Conservation (phyloP, 2,888 invertebrate genomes). For the Oasisia sp. region DNA sequence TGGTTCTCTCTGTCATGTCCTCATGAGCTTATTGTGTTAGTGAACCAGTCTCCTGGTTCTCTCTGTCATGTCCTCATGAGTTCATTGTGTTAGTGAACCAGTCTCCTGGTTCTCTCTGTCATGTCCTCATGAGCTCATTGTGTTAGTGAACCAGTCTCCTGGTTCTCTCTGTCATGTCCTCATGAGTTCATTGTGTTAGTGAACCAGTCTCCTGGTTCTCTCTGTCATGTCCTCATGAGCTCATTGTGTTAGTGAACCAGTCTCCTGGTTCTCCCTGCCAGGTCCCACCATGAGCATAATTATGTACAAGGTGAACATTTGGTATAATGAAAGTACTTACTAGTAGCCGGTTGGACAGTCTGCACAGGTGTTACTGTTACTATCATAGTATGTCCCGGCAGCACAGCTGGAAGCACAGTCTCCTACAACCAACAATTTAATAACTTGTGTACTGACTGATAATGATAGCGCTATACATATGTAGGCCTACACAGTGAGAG, state of each 20-base stretch:
- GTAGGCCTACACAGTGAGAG: not conserved
- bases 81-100: not conserved
- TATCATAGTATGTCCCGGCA: slow-evolving; percentile 45
- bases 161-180: too few relatives aligned
- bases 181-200: not conserved
- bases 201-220: not conserved
- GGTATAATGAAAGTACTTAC: slow-evolving; percentile 44
- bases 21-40: not conserved
- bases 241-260: not conserved
- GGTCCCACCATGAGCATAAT: not conserved
- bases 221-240: too few relatives aligned
- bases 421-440: slow-evolving; percentile 37
- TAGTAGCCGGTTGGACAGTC: slow-evolving; percentile 49
- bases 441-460: too few relatives aligned
- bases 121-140: too few relatives aligned
- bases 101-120: too few relatives aligned
- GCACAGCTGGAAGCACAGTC: slow-evolving; percentile 47
- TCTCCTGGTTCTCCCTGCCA: too few relatives aligned
- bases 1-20: too few relatives aligned
- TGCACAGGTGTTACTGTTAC: slow-evolving; percentile 40
- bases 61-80: too few relatives aligned
- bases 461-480: not conserved
- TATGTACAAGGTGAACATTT: not conserved
- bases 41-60: not conserved
- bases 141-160: not conserved